Conservation (phyloP, 2,113 vertebrate genomes). For the Tyrannus savana region DNA sequence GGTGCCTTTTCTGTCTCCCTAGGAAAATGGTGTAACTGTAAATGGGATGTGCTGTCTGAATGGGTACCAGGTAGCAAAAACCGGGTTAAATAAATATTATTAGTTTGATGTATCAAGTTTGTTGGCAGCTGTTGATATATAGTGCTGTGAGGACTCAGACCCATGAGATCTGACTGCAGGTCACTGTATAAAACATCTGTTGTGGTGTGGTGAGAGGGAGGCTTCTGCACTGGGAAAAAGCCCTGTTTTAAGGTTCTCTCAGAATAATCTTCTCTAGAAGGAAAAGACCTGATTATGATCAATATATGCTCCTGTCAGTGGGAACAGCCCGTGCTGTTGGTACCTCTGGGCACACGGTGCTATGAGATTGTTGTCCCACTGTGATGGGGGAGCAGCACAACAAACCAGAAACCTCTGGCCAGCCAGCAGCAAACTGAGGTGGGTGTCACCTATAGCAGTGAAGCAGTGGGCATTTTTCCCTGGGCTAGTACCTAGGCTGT, state of each 20-base stretch:
- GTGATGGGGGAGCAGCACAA: accelerated
- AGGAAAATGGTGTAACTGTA: not conserved
- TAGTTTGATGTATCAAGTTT: not conserved
- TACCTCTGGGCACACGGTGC: not conserved
- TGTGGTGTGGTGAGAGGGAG: not conserved
- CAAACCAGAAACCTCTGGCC: not conserved
- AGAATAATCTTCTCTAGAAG: not conserved
- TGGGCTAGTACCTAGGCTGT: not conserved
- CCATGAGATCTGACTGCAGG: not conserved
- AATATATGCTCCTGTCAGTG: not conserved
- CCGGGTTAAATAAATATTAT: not conserved
- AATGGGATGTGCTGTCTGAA: not conserved
- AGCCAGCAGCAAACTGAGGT: accelerated
- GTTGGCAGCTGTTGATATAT: not conserved
- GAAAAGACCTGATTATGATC: not conserved
- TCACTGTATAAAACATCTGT: not conserved
- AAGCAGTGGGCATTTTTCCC: not conserved
- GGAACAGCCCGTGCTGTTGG: not conserved
- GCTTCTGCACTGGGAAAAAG: not conserved
- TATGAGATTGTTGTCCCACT: not conserved
- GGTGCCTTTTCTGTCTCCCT: not conserved
- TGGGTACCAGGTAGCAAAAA: not conserved
- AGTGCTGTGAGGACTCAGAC: not conserved
- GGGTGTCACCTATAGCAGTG: accelerated
- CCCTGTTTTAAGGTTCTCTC: not conserved